These are phyloP conservation scores for Heteropelma amictum DNA, from an alignment of 2,888 invertebrate species.

Conservation along the genomic window DNA sequence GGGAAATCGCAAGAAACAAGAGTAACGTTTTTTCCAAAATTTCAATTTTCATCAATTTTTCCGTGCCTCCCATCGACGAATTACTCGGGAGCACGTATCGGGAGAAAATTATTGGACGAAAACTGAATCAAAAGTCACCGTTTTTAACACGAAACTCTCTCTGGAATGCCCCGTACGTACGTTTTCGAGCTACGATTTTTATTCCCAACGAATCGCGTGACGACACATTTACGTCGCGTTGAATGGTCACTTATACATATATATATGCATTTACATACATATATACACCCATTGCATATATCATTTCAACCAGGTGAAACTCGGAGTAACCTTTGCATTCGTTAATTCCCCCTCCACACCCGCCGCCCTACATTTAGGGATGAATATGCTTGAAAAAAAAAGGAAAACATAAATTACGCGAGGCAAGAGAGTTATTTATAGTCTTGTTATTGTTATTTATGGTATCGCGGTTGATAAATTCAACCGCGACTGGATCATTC, in stretches of 20 bases:
- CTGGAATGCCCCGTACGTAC: neutral
- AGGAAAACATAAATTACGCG: neutral
- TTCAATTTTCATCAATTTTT: no score
- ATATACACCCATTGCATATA: no score
- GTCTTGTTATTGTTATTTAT: neutral
- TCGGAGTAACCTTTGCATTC: slow-evolving; percentile 28
- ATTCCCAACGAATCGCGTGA: slow-evolving; percentile 41
- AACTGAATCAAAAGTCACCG: neutral
- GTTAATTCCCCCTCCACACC: slow-evolving; percentile 30
- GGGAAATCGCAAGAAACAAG: no score
- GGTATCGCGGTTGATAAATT: neutral
- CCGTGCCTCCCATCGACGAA: no score
- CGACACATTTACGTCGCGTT: slow-evolving; percentile 10
- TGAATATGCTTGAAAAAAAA: neutral
- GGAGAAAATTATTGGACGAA: no score
- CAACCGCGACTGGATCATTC: neutral
- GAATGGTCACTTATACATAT: neutral
- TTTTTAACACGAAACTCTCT: neutral
- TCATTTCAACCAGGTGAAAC: slow-evolving; percentile 44
- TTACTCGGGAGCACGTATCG: no score
- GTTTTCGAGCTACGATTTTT: neutral
- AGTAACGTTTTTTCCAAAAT: no score
- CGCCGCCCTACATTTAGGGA: neutral
- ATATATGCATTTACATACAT: neutral
- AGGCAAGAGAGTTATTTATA: neutral